phyloP scores from a whole-genome alignment of 2,888 invertebrate species.

The Lepetodrilus schrolli region DNA sequence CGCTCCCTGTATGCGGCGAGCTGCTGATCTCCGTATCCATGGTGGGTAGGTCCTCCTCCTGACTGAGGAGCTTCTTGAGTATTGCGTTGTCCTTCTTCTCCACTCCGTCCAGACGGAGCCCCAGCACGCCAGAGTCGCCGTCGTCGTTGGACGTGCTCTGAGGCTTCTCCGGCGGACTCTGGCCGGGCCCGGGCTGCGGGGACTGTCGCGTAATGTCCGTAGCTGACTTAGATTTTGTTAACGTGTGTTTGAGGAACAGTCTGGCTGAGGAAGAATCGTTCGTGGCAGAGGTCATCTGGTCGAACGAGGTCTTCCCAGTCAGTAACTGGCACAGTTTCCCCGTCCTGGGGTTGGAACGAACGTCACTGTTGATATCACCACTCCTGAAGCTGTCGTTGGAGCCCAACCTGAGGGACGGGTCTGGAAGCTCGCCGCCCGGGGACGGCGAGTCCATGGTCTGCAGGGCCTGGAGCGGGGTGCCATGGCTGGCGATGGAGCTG shows the following conservation, averaged over 20 bases:
- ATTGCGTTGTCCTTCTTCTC: constrained; percentile 63
- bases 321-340: constrained; percentile 64
- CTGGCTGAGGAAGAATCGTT: background rate
- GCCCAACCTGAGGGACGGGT: background rate
- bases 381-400: background rate
- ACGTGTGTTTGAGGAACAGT: background rate
- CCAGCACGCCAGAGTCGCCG: constrained; percentile 40
- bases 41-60: constrained; percentile 79
- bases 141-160: constrained; percentile 72
- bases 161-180: constrained; percentile 68
- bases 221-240: constrained; percentile 54
- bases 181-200: constrained; percentile 66
- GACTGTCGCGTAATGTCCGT: constrained; percentile 62
- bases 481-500: constrained; percentile 23
- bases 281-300: constrained; percentile 27
- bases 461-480: constrained; percentile 48
- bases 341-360: constrained; percentile 37
- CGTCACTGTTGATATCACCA: background rate
- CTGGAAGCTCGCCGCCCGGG: background rate
- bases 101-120: constrained; percentile 28
- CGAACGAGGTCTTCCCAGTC: constrained; percentile 49
- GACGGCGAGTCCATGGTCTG: constrained; percentile 48
- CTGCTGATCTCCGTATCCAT: constrained; percentile 42
- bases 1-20: constrained; percentile 28
- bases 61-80: constrained; percentile 80